Percentiles rank a stretch among this genome's conserved stretches.
phyloP scores from a whole-genome alignment of 2,888 invertebrate species.

The Nowickia ferox region DNA sequence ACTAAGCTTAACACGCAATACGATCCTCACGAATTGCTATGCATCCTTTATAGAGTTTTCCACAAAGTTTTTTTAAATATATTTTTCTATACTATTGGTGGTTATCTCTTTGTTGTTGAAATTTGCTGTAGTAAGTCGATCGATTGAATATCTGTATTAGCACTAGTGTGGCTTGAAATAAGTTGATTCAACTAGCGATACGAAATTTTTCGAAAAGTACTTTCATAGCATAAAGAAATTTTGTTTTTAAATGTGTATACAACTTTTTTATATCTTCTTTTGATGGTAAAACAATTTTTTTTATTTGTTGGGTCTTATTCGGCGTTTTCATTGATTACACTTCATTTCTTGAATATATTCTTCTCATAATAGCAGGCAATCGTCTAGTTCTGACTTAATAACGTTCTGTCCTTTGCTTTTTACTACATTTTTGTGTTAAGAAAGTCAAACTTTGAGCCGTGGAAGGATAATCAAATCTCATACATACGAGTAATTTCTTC shows the following conservation, averaged over 20 bases:
- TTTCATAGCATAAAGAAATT: not conserved
- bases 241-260: not conserved
- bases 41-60: not conserved
- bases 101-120: not conserved
- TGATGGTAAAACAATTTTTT: not conserved
- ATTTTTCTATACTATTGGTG: not conserved
- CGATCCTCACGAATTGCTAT: conserved; percentile 3
- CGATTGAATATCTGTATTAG: not conserved
- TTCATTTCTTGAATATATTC: not conserved
- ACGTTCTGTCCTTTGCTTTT: conserved; percentile 1
- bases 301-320: not conserved
- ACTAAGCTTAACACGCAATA: no score
- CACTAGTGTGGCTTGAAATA: not conserved
- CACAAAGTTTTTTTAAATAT: not conserved
- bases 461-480: no score
- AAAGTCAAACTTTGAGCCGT: no score
- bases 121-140: not conserved
- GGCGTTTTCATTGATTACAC: conserved; percentile 12
- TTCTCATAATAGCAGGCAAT: conserved; percentile 11
- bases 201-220: not conserved
- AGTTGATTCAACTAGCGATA: not conserved
- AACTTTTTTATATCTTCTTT: not conserved
- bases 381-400: not conserved
- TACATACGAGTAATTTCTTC: no score
- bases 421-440: conserved; percentile 11